Conservation (phyloP, 2,888 invertebrate genomes). For the Archips crataeganus region DNA sequence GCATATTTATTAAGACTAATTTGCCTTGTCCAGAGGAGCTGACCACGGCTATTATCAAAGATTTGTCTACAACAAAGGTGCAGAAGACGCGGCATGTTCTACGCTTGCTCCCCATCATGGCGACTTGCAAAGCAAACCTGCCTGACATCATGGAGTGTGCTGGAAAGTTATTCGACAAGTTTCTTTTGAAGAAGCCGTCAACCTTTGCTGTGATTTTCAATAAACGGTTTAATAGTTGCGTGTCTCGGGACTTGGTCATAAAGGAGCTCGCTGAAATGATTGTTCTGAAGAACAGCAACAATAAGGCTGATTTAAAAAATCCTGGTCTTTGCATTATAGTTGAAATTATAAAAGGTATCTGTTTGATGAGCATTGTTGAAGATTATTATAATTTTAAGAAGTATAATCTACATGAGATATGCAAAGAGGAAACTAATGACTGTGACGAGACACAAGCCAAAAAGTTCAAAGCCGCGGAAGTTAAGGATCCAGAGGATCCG, state of each 20-base stretch:
- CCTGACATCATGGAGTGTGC: slow-evolving; percentile 90
- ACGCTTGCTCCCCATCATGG: slow-evolving; percentile 92
- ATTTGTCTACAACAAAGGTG: slow-evolving; percentile 88
- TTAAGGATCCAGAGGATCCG: slow-evolving; percentile 62
- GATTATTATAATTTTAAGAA: slow-evolving; percentile 92
- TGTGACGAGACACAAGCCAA: slow-evolving; percentile 74
- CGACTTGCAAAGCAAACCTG: slow-evolving; percentile 92
- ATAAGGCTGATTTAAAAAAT: slow-evolving; percentile 92
- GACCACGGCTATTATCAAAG: slow-evolving; percentile 89
- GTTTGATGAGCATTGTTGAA: slow-evolving; percentile 92
- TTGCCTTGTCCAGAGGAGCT: slow-evolving; percentile 91
- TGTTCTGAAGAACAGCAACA: slow-evolving; percentile 88
- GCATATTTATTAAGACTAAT: slow-evolving; percentile 94
- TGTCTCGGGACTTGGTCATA: slow-evolving; percentile 90
- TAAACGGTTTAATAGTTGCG: slow-evolving; percentile 91
- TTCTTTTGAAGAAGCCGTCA: slow-evolving; percentile 89
- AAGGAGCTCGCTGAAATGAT: slow-evolving; percentile 90
- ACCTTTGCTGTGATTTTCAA: slow-evolving; percentile 92
- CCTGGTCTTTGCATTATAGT: slow-evolving; percentile 92
- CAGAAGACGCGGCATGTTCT: slow-evolving; percentile 92
- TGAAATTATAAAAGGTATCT: slow-evolving; percentile 93
- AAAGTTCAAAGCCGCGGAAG: slow-evolving; percentile 70
- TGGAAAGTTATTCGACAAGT: slow-evolving; percentile 89
- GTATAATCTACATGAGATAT: slow-evolving; percentile 92
- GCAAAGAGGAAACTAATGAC: slow-evolving; percentile 76